Percentiles rank a stretch among this genome's conserved stretches.
Evolutionary conservation across 2,113 vertebrate genomes (phyloP).

Genomic region (Brachyhypopomus gauderio): DNA sequence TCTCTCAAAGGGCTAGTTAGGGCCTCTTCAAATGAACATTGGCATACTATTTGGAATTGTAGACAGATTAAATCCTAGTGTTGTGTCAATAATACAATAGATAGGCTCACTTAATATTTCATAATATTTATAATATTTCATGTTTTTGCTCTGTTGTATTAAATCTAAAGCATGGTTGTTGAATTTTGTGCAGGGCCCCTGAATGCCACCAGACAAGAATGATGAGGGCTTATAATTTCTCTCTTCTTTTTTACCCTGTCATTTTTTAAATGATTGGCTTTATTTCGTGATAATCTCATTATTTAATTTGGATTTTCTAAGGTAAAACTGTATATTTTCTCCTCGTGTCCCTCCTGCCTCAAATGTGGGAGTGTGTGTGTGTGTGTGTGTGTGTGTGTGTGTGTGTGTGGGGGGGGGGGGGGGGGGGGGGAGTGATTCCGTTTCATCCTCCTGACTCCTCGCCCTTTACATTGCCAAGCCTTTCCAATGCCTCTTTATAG

Average conservation of each 20-base stretch:
- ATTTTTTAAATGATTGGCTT: background rate
- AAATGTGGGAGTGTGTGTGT: background rate
- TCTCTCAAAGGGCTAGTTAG: no score
- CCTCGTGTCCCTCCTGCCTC: background rate
- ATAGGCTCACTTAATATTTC: no score
- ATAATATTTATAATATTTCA: no score
- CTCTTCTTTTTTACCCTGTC: background rate
- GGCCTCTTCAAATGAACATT: no score
- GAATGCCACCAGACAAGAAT: no score
- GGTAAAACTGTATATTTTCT: background rate
- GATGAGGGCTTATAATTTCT: background rate
- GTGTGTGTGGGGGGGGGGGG: background rate
- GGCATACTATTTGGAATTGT: no score
- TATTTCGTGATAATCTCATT: background rate
- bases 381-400: constrained; percentile 9
- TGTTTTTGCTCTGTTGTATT: no score
- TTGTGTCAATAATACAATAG: no score
- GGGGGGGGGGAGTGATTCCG: background rate
- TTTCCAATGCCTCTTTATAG: background rate
- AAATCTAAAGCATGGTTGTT: no score
- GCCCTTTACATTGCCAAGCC: background rate
- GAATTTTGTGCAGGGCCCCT: no score
- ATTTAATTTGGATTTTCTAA: background rate
- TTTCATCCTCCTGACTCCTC: constrained; percentile 1
- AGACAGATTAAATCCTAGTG: no score